These are phyloP conservation scores for Nyctibius bracteatus DNA, from an alignment of 2,113 vertebrate species.

Conservation along the genomic window DNA sequence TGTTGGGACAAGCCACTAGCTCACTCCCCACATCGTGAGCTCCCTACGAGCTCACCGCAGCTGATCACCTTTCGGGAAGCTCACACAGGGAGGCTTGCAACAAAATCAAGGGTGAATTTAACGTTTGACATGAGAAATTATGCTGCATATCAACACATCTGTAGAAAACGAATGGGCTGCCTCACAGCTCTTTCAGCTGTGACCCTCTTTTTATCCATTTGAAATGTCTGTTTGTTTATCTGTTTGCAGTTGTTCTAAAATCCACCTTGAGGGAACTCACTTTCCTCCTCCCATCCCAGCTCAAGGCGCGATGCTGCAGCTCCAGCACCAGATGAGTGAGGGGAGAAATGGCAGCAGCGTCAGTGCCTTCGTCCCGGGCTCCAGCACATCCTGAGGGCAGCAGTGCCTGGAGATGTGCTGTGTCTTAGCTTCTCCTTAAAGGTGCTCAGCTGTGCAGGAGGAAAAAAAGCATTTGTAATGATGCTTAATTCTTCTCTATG, in stretches of 20 bases:
- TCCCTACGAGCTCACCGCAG: accelerated
- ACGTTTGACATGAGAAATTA: not conserved
- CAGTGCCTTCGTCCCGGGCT: not conserved
- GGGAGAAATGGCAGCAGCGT: not conserved
- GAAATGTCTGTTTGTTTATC: not conserved
- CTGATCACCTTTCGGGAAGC: accelerated
- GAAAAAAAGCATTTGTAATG: not conserved
- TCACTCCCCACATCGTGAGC: accelerated
- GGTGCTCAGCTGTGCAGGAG: not conserved
- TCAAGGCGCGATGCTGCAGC: not conserved
- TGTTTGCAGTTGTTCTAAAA: not conserved
- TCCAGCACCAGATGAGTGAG: not conserved
- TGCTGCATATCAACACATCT: not conserved
- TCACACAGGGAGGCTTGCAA: accelerated
- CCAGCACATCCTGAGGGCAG: not conserved
- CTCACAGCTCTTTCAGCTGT: not conserved
- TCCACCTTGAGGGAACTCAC: not conserved
- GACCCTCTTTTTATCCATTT: not conserved
- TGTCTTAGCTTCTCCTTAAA: not conserved
- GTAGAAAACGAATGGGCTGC: not conserved
- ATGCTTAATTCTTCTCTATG: not conserved
- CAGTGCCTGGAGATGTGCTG: too few species aligned
- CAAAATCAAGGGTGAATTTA: not conserved
- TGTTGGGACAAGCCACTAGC: not conserved
- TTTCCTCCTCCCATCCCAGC: not conserved